phyloP scores from a whole-genome alignment of 2,797 vertebrate species.

The Ciconia nigra region DNA sequence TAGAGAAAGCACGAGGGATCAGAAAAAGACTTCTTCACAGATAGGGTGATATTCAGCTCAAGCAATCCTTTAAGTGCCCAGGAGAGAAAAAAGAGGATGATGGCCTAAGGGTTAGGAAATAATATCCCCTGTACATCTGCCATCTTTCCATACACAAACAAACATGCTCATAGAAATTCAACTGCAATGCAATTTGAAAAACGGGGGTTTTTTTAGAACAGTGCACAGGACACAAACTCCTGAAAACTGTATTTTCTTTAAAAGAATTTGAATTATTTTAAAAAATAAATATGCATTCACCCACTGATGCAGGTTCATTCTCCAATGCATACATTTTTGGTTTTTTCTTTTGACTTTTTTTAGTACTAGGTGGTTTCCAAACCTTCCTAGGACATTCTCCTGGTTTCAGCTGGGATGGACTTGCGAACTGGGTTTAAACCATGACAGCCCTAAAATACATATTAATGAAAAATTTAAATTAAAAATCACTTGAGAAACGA shows the following conservation, averaged over 20 bases:
- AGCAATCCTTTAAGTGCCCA: background rate
- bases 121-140: background rate
- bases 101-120: background rate
- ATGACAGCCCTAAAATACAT: background rate
- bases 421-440: too few species aligned
- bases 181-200: background rate
- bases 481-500: background rate
- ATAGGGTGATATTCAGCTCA: background rate
- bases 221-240: background rate
- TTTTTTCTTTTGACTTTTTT: background rate
- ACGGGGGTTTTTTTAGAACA: accelerated
- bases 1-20: background rate
- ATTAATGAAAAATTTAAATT: background rate
- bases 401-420: too few species aligned
- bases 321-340: background rate
- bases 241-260: background rate
- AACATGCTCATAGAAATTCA: background rate
- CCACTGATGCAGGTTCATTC: background rate
- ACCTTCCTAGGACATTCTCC: background rate
- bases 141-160: background rate
- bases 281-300: background rate
- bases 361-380: background rate
- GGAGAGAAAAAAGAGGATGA: background rate
- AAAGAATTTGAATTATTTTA: background rate
- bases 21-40: background rate